Evolutionary conservation across 2,113 vertebrate genomes (phyloP).

Genomic region (Pachypanchax playfairii): DNA sequence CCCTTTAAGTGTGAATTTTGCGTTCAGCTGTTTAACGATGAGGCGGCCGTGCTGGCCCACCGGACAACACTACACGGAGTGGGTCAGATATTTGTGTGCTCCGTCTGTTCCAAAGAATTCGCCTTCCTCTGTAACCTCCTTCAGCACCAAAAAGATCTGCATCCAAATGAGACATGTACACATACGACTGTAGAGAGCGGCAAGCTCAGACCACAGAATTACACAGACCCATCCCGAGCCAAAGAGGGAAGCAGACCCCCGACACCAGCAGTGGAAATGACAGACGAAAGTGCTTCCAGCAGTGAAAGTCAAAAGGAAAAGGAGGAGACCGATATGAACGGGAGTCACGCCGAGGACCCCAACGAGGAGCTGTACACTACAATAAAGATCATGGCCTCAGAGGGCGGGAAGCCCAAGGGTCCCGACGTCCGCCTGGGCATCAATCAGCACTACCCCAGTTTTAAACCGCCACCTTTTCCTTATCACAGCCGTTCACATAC

Average conservation of each 20-base stretch:
- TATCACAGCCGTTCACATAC: slow-evolving; percentile 94
- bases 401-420: slow-evolving; percentile 89
- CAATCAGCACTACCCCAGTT: slow-evolving; percentile 98
- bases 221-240: slow-evolving; percentile 86
- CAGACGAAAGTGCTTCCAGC: slow-evolving; percentile 43
- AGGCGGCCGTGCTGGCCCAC: slow-evolving; percentile 86
- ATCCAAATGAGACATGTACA: slow-evolving; percentile 88
- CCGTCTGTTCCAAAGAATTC: slow-evolving; percentile 95
- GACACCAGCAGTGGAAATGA: slow-evolving; percentile 44
- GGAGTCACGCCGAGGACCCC: slow-evolving; percentile 83
- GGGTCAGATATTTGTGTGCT: slow-evolving; percentile 93
- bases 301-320: slow-evolving; percentile 34
- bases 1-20: slow-evolving; percentile 99
- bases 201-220: slow-evolving; percentile 95
- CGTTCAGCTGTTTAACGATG: slow-evolving; percentile 91
- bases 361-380: slow-evolving; percentile 98
- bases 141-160: slow-evolving; percentile 95
- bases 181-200: slow-evolving; percentile 91
- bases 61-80: slow-evolving; percentile 93
- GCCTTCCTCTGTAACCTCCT: slow-evolving; percentile 97
- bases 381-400: slow-evolving; percentile 99
- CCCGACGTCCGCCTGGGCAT: slow-evolving; percentile 95
- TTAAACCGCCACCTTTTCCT: slow-evolving; percentile 96
- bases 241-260: slow-evolving; percentile 68
- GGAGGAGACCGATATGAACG: slow-evolving; percentile 64